These are phyloP conservation scores for Pongo pygmaeus DNA, from an alignment of 2,113 vertebrate species.

Conservation along the genomic window DNA sequence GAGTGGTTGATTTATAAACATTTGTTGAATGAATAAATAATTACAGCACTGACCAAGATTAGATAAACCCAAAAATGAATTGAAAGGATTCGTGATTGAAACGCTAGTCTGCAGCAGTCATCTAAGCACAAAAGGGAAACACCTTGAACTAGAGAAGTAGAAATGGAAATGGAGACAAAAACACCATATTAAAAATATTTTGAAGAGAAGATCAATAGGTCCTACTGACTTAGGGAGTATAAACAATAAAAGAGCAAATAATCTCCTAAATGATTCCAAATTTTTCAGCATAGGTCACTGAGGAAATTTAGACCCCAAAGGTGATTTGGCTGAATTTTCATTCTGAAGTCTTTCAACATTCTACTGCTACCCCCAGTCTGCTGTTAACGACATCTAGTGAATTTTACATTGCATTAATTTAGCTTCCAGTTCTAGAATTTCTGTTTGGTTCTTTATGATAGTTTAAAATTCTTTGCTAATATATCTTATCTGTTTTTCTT, in stretches of 20 bases:
- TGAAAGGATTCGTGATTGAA: neutral
- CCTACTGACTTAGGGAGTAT: neutral
- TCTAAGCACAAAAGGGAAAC: neutral
- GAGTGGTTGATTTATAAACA: neutral
- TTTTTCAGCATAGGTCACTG: neutral
- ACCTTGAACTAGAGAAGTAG: neutral
- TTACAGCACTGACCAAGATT: neutral
- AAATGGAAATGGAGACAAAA: neutral
- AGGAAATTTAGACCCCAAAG: conserved; percentile 13
- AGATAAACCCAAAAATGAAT: neutral
- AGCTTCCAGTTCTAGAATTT: neutral
- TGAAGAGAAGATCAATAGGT: neutral
- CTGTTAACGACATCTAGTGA: neutral
- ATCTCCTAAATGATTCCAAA: neutral
- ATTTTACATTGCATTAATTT: neutral
- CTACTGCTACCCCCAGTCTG: neutral
- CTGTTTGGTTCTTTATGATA: neutral
- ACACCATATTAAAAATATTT: neutral
- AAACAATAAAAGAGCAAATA: neutral
- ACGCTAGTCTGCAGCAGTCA: neutral
- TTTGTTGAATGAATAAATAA: neutral
- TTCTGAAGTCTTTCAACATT: neutral
- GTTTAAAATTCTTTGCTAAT: neutral
- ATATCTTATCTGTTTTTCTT: neutral
- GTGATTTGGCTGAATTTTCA: conserved; percentile 1